Base-by-base conservation (phyloP, 2,797 vertebrate species). In the Ptychobarbus kaznakovi region DNA sequence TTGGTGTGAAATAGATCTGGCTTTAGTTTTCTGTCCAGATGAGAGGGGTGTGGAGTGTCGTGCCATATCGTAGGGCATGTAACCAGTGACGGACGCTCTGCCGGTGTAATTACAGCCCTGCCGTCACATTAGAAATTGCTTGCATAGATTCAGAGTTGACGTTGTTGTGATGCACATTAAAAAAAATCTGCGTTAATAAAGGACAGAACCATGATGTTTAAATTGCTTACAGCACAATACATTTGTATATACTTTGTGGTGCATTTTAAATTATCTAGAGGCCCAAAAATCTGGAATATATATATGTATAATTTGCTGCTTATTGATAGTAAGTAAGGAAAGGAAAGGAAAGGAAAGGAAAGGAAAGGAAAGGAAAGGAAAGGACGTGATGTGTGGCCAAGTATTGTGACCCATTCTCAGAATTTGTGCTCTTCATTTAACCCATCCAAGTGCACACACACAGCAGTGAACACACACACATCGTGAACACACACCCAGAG, bases 1-100 rank as follows among this genome's bases (percentile, higher is more conserved):
- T 74, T 70, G 86, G 80, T 63, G 81, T 81, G 87, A 86, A 88
- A 86, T 87, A 80, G 85, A 90, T 78, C 76, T 85, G 63, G 56
- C 58, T 72, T 69, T 51, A 72, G 79, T 85, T 82, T 79, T 69
- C 22, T 79, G 63, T 73, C 74, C 69, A 83, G 63, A 82, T 80
- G 69, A 35, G 77, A 61, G 86, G 84, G 75, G 80, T 40, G 75
- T 73, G 58, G 46, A 84, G 81, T 61, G 44, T 28, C 28, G 70
- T 87, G 75, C 58, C 88, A 83, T 82, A 89, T 66, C 80, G 53
- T 65, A 63, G 75, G 13, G 46, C 70, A 40, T 66, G 87, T 87
- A 87, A 83, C 74, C 61, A 40, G 69, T 88, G 66, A 89, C 74
- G 76, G 88, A 87, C 69, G 15, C 69, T 75, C 75, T 68, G 46